Percentiles rank a stretch among this genome's conserved stretches.
Conservation (phyloP, 2,113 vertebrate species). For the Stercorarius parasiticus region DNA sequence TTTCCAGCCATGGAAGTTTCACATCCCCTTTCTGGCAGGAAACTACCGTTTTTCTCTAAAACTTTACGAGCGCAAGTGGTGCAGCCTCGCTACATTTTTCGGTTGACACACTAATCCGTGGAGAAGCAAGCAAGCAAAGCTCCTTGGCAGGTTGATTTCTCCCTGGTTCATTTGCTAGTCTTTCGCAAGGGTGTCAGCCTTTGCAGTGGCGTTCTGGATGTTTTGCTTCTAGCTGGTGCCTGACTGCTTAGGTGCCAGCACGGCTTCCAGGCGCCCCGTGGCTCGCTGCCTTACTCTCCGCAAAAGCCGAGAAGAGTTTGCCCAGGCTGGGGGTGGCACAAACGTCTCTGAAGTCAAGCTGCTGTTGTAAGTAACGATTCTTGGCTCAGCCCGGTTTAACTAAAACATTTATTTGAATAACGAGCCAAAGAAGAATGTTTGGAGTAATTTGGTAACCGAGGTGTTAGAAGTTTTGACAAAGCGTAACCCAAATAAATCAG, state of each 20-base stretch:
- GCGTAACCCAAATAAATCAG: neutral
- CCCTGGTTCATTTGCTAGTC: neutral
- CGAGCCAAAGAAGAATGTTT: neutral
- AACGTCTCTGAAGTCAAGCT: neutral
- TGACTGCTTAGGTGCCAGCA: neutral
- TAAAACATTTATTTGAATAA: constrained; percentile 15
- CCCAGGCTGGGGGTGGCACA: neutral
- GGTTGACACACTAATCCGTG: neutral
- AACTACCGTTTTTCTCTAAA: neutral
- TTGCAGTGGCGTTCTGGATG: neutral
- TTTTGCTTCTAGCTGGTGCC: constrained; percentile 32
- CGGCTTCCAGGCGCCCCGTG: neutral
- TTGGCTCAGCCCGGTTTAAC: neutral
- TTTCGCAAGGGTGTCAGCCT: neutral
- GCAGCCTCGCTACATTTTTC: neutral
- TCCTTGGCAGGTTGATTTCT: neutral
- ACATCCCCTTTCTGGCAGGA: neutral
- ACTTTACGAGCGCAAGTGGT: neutral
- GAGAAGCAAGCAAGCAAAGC: neutral
- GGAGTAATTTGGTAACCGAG: neutral
- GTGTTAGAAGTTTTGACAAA: constrained; percentile 11
- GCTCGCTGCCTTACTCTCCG: neutral
- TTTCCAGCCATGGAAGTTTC: neutral
- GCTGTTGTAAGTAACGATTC: neutral
- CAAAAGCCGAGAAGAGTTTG: neutral